Evolutionary conservation across 2,113 vertebrate genomes (phyloP), one percentile per base, ranked within the genome.

Genomic region (Lamprotornis superbus): DNA sequence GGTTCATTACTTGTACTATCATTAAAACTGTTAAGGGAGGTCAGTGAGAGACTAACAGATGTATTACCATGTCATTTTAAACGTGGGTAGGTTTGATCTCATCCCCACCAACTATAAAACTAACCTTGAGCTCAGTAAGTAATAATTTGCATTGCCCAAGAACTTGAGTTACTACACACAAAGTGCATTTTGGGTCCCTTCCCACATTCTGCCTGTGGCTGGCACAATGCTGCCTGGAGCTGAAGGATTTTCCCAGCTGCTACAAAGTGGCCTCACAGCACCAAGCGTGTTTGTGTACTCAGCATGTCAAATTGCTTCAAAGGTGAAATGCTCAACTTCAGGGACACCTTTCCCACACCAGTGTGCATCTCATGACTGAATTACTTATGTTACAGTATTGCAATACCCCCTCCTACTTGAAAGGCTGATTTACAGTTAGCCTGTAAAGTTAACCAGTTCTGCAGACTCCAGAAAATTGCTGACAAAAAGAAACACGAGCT

Each of bases 161-260:
- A 70, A 74, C 27, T 6, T 65, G 15, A 64, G 60, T 28, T 65
- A 35, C 37, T 57, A 46, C 23, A 49, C 15, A 37, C 19, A 12
- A 67, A 63, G 52, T 30, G 39, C 10, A 18, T 39, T 90, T 79
- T 35, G 30, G 65, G 46, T 31, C 16, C 53, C 12, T n/a, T 88
- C 31, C 52, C 3, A 2, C 0, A 0, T 15, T n/a, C 15, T 80
- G 60, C 31, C n/a, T 3, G 1, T 6, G 37, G 24, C 67, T 75
- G 65, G 71, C 42, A 78, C 49, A 65, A 52, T 4, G 4, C 31
- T 82, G 39, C 17, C 65, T 44, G 28, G 18, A 75, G 52, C 11
- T 14, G 22, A 37, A 1, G 3, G 37, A 49, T 67, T 59, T 76
- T 59, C 35, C 52, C 39, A 67, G 63, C 28, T 65, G 55, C 31